Evolutionary conservation across 2,888 invertebrate species (phyloP), one percentile per base, ranked within the genome.

Genomic region (Apomyelois bistriatella): DNA sequence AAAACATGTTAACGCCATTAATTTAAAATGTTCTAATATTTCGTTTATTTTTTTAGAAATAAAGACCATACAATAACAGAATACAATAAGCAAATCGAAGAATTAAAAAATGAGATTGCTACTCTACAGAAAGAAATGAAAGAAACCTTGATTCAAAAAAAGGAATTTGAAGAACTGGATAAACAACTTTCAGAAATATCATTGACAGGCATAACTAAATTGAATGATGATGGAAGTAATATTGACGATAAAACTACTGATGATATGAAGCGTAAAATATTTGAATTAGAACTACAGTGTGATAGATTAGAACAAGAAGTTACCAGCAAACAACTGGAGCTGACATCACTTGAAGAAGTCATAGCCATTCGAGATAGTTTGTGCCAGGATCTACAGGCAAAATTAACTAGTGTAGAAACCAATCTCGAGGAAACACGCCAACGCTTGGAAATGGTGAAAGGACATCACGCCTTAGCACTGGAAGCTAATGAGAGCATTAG

Each of bases 401-500:
- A 90, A 72, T 67, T 90, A 15, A 82, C 81, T 37, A 72, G 72
- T 56, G 72, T 75, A 50, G 88, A 88, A 71, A 70, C 66, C 48
- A 67, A 69, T 48, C 60, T 89, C 15, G 84, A 85, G 47, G 87
- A 90, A 74, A 82, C 83, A n/a, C 73, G 68, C 41, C 85, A 89
- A 64, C 77, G 88, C 55, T 72, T 90, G 37, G 89, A 90, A 72
- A 86, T 90, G 86, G 89, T 91, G 1, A 90, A 90, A 68, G 86
- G 88, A 0, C 90, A 90, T 61, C 91, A 90, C 74, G 82, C 84
- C 38, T 68, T 90, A 55, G 90, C 91, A 28, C 57, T 91, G 56
- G 89, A 91, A 66, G 90, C 90, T 3, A 90, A 91, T 70, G 90
- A 90, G 64, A 91, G 90, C 57, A 91, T 91, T 52, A 72, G 90